Conservation (phyloP, 2,888 invertebrate genomes). For the Caenorhabditis sp. region DNA sequence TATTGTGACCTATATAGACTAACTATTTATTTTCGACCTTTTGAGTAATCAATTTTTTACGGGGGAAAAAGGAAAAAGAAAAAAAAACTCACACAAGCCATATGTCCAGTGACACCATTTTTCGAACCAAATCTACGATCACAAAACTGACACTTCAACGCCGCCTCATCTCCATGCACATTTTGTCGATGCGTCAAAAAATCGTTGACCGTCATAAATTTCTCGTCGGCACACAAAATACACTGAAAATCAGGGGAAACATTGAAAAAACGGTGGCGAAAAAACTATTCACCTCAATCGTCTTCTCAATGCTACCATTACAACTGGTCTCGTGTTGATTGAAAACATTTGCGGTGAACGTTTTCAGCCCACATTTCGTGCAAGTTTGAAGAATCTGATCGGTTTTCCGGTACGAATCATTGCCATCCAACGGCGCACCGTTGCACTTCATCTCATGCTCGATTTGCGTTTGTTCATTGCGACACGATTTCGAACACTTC, state of each 20-base stretch:
- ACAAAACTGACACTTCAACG: not conserved
- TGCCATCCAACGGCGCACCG: not conserved
- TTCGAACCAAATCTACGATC: not conserved
- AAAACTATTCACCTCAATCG: not conserved
- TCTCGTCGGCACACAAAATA: not conserved
- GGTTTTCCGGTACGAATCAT: not conserved
- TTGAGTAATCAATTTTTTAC: too few species aligned
- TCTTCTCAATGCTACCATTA: not conserved
- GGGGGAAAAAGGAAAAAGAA: not conserved
- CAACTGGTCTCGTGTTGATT: not conserved
- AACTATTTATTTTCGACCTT: too few species aligned
- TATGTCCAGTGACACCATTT: constrained; percentile 1
- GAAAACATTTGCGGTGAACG: not conserved
- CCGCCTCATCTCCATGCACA: not conserved
- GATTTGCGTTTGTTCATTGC: not conserved
- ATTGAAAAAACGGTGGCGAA: not conserved
- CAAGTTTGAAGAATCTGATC: not conserved
- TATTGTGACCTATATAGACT: too few species aligned
- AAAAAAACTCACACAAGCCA: not conserved
- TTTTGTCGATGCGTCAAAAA: not conserved
- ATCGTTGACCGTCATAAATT: not conserved
- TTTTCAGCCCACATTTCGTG: not conserved
- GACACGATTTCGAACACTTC: not conserved
- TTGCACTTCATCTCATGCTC: not conserved
- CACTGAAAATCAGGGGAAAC: constrained; percentile 1